Evolutionary conservation across 2,113 vertebrate genomes (phyloP).

Genomic region (Pseudorectes ferrugineus): DNA sequence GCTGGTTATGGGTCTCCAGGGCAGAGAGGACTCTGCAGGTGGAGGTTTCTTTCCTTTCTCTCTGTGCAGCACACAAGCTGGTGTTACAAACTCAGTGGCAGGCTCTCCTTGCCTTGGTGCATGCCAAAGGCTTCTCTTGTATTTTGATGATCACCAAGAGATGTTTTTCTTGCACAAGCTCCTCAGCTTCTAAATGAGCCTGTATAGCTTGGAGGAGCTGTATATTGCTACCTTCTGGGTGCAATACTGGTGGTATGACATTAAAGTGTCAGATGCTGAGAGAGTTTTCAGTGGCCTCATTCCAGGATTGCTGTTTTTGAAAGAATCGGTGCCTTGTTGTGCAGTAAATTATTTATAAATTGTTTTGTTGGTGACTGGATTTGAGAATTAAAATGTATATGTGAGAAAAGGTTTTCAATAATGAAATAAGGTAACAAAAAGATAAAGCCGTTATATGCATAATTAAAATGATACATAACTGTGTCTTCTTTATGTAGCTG

Average conservation of each 20-base stretch:
- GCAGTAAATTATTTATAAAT: neutral
- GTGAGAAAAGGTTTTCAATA: constrained; percentile 24
- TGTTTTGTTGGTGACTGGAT: neutral
- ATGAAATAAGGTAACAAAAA: constrained; percentile 25
- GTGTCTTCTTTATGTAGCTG: neutral
- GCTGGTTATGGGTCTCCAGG: neutral
- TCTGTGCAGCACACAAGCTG: neutral
- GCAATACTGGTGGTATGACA: neutral
- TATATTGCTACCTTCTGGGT: neutral
- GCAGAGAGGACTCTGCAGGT: neutral
- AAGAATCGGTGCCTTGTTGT: neutral
- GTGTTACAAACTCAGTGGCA: neutral
- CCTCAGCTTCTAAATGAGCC: neutral
- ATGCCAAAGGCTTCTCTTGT: neutral
- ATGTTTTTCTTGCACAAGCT: neutral
- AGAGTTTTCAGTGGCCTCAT: neutral
- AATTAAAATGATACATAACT: constrained; percentile 26
- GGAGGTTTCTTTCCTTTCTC: neutral
- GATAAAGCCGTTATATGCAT: neutral
- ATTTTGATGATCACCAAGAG: neutral
- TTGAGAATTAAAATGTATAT: neutral
- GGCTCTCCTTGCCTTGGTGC: neutral
- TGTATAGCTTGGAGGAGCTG: neutral
- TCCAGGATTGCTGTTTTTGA: neutral
- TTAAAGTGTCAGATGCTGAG: neutral